phyloP scores from a whole-genome alignment of 2,888 invertebrate genomes.

The Entomobrya multifasciata region DNA sequence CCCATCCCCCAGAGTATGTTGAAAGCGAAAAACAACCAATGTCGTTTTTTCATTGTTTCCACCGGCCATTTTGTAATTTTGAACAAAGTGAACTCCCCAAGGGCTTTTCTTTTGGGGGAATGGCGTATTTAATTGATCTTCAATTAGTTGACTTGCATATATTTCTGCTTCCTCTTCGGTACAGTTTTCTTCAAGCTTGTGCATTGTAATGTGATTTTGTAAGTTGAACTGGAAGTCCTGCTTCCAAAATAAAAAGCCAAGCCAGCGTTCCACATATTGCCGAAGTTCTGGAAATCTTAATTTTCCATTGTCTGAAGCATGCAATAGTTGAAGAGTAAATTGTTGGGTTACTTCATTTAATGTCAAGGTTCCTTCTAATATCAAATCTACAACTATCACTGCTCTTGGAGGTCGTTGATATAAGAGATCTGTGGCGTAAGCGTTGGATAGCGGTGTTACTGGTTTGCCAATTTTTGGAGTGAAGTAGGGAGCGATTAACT shows the following conservation, averaged over 20 bases:
- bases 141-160: constrained; percentile 11
- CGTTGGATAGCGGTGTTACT: background rate
- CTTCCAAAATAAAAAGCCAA: constrained; percentile 64
- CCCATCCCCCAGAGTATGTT: constrained; percentile 41
- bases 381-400: background rate
- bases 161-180: background rate
- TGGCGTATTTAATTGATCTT: constrained; percentile 5
- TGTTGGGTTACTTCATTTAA: background rate
- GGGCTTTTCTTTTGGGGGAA: constrained; percentile 41
- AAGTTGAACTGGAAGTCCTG: constrained; percentile 42
- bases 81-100: constrained; percentile 54
- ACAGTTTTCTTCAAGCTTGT: background rate
- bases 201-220: constrained; percentile 22
- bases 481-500: background rate
- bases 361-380: background rate
- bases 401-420: background rate
- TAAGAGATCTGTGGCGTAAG: constrained; percentile 12
- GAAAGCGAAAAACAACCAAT: constrained; percentile 30
- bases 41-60: background rate
- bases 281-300: constrained; percentile 40
- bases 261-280: constrained; percentile 42
- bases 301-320: background rate
- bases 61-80: constrained; percentile 44
- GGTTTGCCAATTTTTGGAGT: background rate
- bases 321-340: background rate